A percentile compares a stretch with the other conserved stretches of the same genome.
phyloP scores from a whole-genome alignment of 2,113 vertebrate genomes.

The Tinamus guttatus region DNA sequence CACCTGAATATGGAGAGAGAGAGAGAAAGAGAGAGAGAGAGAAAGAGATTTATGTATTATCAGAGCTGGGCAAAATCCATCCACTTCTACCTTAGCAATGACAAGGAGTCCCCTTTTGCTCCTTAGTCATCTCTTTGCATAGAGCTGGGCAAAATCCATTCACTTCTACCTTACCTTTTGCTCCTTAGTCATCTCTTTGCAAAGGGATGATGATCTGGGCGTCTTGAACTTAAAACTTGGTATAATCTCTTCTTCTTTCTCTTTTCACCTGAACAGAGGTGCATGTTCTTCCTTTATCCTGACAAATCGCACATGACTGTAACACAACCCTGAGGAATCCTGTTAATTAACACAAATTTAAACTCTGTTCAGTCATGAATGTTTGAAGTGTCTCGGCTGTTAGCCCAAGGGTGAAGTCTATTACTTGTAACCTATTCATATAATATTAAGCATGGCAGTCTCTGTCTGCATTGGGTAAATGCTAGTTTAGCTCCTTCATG shows the following conservation, averaged over 20 bases:
- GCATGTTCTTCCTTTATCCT: not conserved
- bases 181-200: not conserved
- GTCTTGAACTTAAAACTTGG: not conserved
- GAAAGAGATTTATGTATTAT: not conserved
- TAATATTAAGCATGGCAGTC: not conserved
- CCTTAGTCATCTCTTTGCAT: too few relatives aligned
- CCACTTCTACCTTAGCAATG: not conserved
- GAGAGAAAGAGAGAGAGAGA: not conserved
- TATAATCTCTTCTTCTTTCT: not conserved
- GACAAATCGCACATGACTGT: not conserved
- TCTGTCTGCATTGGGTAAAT: not conserved
- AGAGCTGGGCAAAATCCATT: not conserved
- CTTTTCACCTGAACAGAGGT: fast-evolving
- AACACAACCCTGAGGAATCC: not conserved
- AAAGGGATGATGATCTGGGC: not conserved
- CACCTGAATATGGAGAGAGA: not conserved
- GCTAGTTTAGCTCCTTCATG: not conserved
- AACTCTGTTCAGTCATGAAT: not conserved
- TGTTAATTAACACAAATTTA: not conserved
- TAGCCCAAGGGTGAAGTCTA: not conserved
- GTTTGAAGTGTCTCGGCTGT: not conserved
- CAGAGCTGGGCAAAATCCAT: not conserved
- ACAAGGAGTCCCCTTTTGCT: too few relatives aligned
- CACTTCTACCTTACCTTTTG: not conserved
- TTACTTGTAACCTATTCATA: not conserved